These are phyloP conservation scores for Saxidomus purpurata DNA, from an alignment of 1,140 invertebrate species.

Conservation along the genomic window DNA sequence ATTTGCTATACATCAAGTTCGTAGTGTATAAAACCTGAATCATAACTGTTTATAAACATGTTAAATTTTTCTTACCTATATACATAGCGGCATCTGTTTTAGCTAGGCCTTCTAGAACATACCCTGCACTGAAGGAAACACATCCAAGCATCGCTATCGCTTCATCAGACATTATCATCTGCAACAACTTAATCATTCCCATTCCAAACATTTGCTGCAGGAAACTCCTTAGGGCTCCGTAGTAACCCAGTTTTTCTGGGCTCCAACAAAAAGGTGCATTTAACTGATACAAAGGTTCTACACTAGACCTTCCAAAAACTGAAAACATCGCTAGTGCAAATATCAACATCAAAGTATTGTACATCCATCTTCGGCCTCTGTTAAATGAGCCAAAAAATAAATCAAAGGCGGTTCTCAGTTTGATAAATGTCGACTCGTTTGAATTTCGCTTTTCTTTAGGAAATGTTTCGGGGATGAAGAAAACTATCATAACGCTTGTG, in stretches of 20 bases:
- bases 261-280: constrained; percentile 47
- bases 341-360: constrained; percentile 24
- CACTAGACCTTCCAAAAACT: constrained; percentile 36
- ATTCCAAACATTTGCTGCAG: constrained; percentile 47
- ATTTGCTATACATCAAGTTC: no score
- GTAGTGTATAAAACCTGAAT: no score
- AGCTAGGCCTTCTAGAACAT: constrained; percentile 36
- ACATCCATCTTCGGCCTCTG: constrained; percentile 50
- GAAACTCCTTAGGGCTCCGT: neutral
- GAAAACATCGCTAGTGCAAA: constrained; percentile 40
- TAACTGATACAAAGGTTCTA: constrained; percentile 53
- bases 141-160: constrained; percentile 41
- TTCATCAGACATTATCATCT: constrained; percentile 53
- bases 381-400: constrained; percentile 58
- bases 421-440: constrained; percentile 21
- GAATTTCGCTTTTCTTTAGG: constrained; percentile 21
- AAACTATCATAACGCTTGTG: neutral
- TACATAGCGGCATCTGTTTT: constrained; percentile 37
- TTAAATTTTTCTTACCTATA: constrained; percentile 52
- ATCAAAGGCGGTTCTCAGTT: constrained; percentile 55
- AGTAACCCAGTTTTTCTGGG: constrained; percentile 47
- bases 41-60: no score
- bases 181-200: constrained; percentile 47
- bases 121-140: constrained; percentile 1
- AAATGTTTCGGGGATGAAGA: constrained; percentile 59